Percentiles rank a stretch among this genome's conserved stretches.
phyloP scores from a whole-genome alignment of 2,888 invertebrate species.

The Herminia tarsipennalis region DNA sequence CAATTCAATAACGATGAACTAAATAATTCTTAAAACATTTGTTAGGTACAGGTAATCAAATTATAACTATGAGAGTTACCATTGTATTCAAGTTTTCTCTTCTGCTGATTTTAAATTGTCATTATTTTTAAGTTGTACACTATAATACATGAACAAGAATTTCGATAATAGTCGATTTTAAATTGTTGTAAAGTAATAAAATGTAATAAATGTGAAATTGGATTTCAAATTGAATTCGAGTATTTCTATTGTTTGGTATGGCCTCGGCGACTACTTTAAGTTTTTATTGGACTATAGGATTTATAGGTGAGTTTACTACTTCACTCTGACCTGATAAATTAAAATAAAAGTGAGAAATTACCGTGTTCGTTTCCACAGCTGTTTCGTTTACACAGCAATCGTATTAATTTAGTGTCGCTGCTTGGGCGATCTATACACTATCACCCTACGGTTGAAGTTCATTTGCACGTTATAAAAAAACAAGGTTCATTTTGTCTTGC shows the following conservation, averaged over 20 bases:
- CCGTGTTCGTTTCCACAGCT: not conserved
- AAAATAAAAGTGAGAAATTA: not conserved
- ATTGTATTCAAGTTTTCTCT: no score
- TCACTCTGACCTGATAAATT: no score
- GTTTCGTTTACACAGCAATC: not conserved
- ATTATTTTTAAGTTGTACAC: no score
- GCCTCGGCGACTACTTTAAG: constrained; percentile 3
- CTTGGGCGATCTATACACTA: not conserved
- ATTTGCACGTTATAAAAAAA: no score
- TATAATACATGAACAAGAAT: no score
- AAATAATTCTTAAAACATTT: not conserved
- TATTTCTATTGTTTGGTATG: constrained; percentile 20
- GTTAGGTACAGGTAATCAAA: no score
- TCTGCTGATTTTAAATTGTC: no score
- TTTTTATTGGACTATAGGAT: constrained; percentile 8
- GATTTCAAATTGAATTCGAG: constrained; percentile 23
- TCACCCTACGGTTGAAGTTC: no score
- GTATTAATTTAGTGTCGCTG: not conserved
- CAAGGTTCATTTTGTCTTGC: no score
- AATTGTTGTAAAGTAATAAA: constrained; percentile 14
- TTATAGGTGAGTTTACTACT: constrained; percentile 26
- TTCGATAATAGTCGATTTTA: no score
- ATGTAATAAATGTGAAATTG: constrained; percentile 31
- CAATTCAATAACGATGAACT: constrained; percentile 51
- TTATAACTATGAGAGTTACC: no score